These are phyloP conservation scores for Chlamydotis undulata DNA, from an alignment of 2,113 vertebrate species.

Conservation along the genomic window DNA sequence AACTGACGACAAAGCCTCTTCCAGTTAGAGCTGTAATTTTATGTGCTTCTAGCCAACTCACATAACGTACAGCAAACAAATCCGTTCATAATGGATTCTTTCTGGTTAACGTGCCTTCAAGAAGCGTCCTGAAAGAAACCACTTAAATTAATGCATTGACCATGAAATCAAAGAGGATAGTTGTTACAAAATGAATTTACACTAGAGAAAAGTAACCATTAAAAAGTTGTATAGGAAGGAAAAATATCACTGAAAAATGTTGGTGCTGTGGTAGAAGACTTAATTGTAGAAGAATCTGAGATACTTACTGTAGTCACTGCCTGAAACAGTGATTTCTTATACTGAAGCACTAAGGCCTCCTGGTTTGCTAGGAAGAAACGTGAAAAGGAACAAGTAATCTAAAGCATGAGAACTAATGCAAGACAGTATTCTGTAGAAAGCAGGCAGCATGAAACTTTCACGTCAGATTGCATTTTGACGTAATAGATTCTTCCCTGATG, in stretches of 20 bases:
- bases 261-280: not conserved
- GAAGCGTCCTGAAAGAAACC: constrained; percentile 31
- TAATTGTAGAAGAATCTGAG: not conserved
- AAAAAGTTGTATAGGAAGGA: not conserved
- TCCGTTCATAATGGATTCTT: constrained; percentile 32
- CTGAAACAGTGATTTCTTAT: not conserved
- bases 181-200: constrained; percentile 4
- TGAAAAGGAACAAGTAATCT: not conserved
- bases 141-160: not conserved
- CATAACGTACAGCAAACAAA: not conserved
- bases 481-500: not conserved
- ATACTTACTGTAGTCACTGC: not conserved
- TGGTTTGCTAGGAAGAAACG: not conserved
- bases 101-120: constrained; percentile 1
- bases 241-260: not conserved
- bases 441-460: not conserved
- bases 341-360: not conserved
- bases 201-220: not conserved
- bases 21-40: not conserved
- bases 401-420: not conserved
- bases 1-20: not conserved
- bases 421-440: not conserved
- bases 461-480: not conserved
- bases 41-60: not conserved
- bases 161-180: constrained; percentile 31